These are phyloP conservation scores for Cheilosia vernalis DNA, from an alignment of 2,888 invertebrate species.

Conservation along the genomic window DNA sequence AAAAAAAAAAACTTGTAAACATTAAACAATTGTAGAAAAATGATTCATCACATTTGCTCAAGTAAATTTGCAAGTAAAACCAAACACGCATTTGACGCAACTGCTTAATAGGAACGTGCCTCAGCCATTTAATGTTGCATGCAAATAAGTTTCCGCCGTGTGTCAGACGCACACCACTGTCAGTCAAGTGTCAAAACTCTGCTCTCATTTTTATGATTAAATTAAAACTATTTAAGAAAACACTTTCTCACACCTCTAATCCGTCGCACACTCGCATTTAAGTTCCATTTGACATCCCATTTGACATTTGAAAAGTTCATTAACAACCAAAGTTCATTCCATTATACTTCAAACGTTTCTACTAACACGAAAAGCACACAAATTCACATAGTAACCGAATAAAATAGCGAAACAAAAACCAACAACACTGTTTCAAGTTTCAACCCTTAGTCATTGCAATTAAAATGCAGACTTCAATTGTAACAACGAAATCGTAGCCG, in stretches of 20 bases:
- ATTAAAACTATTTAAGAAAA: neutral
- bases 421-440: constrained; percentile 29
- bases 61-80: no score
- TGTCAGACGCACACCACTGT: no score
- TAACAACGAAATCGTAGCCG: constrained; percentile 29
- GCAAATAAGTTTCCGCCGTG: no score
- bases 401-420: neutral
- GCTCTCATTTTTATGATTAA: no score
- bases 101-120: no score
- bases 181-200: no score
- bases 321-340: constrained; percentile 1
- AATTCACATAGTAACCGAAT: constrained; percentile 26
- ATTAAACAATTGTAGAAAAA: no score
- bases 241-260: constrained; percentile 25
- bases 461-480: constrained; percentile 48
- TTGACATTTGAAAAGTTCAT: neutral
- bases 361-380: neutral
- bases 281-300: constrained; percentile 32
- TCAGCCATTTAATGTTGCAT: no score
- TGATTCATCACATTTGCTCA: no score
- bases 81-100: no score
- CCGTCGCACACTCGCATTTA: constrained; percentile 3
- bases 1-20: no score
- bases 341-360: neutral
- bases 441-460: constrained; percentile 59